These are phyloP conservation scores for Leptinotarsa peninsularis DNA, from an alignment of 2,888 invertebrate genomes.

Conservation along the genomic window DNA sequence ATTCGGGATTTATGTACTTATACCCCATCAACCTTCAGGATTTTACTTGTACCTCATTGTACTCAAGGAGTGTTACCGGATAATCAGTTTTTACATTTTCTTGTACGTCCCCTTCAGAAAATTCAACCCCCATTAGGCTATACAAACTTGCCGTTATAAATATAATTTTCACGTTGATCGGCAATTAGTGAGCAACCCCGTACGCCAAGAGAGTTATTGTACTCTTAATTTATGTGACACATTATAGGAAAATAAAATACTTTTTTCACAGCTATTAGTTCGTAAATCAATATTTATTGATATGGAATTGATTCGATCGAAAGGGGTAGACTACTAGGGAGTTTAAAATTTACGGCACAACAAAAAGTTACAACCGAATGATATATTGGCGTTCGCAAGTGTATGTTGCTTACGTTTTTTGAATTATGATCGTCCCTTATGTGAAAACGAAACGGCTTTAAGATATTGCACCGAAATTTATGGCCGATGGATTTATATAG, in stretches of 20 bases:
- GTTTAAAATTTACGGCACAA: conserved; percentile 60
- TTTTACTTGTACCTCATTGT: too few relatives aligned
- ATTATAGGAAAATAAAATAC: conserved; percentile 64
- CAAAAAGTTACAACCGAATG: conserved; percentile 51
- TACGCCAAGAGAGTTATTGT: conserved; percentile 37
- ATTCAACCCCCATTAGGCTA: background rate
- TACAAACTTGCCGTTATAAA: conserved; percentile 32
- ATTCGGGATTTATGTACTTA: background rate
- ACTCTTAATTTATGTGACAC: conserved; percentile 59
- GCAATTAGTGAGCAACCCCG: conserved; percentile 29
- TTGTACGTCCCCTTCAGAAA: background rate
- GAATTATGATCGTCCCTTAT: conserved; percentile 53
- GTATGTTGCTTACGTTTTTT: conserved; percentile 56
- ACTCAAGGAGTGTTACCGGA: background rate
- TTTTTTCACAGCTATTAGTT: conserved; percentile 60
- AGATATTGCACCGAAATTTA: conserved; percentile 44
- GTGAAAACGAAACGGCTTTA: conserved; percentile 48
- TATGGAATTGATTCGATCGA: conserved; percentile 59
- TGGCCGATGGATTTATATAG: conserved; percentile 29
- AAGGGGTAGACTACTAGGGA: conserved; percentile 50
- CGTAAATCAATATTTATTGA: conserved; percentile 65
- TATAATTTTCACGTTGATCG: conserved; percentile 35
- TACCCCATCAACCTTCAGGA: background rate
- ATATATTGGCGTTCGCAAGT: conserved; percentile 58
- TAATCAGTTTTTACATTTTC: background rate